Evolutionary conservation across 2,113 vertebrate species (phyloP).

Genomic region (Gila orcuttii): DNA sequence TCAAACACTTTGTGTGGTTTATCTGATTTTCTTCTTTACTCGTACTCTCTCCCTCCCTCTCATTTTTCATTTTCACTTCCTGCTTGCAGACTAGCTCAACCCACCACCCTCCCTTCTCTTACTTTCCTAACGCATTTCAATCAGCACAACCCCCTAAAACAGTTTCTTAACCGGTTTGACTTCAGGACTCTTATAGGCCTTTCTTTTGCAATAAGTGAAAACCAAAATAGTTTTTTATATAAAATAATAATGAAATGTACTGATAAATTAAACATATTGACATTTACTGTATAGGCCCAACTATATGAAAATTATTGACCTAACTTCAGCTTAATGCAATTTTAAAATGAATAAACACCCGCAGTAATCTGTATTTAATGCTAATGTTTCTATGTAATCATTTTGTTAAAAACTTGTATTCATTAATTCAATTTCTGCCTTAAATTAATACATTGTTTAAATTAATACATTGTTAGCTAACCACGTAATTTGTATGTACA

Average conservation of each 20-base stretch:
- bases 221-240: neutral
- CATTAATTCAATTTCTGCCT: too few species aligned
- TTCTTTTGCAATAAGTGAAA: too few species aligned
- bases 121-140: conserved; percentile 54
- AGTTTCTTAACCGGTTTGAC: conserved; percentile 29
- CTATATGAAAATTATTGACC: neutral
- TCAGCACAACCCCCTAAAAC: conserved; percentile 38
- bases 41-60: conserved; percentile 42
- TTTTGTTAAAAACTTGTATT: too few species aligned
- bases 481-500: too few species aligned
- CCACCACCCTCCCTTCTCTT: conserved; percentile 58
- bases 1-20: conserved; percentile 58
- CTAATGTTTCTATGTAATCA: too few species aligned
- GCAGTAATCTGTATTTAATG: neutral
- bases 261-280: neutral
- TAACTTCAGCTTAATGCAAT: neutral
- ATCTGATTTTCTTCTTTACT: conserved; percentile 57
- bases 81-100: conserved; percentile 62
- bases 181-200: neutral
- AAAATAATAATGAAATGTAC: neutral
- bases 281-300: neutral
- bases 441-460: too few species aligned
- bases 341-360: neutral
- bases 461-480: too few species aligned
- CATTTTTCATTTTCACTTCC: conserved; percentile 64